Evolutionary conservation across 2,888 invertebrate species (phyloP).

Genomic region (Rotaria macrura): DNA sequence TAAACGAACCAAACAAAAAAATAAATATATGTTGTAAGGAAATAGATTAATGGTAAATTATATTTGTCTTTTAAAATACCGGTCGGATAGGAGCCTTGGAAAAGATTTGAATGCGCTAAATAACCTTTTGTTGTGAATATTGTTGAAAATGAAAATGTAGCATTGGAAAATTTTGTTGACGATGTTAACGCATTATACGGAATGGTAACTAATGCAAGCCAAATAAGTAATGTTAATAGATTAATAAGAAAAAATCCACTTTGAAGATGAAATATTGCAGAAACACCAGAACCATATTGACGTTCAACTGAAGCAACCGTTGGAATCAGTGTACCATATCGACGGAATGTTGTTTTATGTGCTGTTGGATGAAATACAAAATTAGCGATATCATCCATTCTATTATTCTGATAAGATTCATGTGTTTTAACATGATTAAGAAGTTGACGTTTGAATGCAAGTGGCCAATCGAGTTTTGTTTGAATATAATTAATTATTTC

Average conservation of each 20-base stretch:
- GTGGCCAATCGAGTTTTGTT: conserved; percentile 4
- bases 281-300: neutral
- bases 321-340: neutral
- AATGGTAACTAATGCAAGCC: neutral
- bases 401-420: neutral
- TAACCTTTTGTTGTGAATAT: conserved; percentile 3
- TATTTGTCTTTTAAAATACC: neutral
- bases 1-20: conserved; percentile 1
- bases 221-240: neutral
- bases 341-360: neutral
- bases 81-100: neutral
- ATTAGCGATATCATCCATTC: neutral
- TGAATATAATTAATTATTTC: neutral
- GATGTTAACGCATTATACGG: neutral
- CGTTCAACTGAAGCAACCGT: neutral
- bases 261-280: neutral
- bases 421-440: neutral
- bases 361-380: neutral
- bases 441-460: neutral
- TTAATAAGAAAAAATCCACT: neutral
- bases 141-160: neutral
- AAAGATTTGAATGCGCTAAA: neutral
- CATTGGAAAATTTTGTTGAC: neutral
- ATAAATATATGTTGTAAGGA: neutral
- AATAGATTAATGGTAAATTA: neutral